Percentiles rank a stretch among this genome's conserved stretches.
phyloP scores from a whole-genome alignment of 2,888 invertebrate species.

The Pardosa pseudoannulata region DNA sequence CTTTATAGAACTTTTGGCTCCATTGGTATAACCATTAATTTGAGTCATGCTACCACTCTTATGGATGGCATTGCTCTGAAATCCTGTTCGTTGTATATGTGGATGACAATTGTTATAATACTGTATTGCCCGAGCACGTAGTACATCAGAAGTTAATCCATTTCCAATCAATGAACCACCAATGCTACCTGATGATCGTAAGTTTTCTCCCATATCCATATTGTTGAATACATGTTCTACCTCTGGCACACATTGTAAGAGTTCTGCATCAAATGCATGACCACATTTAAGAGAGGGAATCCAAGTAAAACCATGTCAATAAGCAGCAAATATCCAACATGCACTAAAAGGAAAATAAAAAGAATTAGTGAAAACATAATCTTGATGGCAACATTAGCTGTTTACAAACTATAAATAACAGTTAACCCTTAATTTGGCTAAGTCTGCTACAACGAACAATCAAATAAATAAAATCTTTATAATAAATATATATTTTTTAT shows the following conservation, averaged over 20 bases:
- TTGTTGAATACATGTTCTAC: conserved; percentile 54
- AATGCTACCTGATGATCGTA: conserved; percentile 59
- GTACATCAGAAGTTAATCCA: conserved; percentile 68
- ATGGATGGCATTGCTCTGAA: conserved; percentile 46
- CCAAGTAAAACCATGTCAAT: conserved; percentile 27
- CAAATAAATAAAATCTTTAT: too few relatives aligned
- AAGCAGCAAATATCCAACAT: not conserved
- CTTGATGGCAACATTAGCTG: not conserved
- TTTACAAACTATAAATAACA: too few relatives aligned
- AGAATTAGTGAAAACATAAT: not conserved
- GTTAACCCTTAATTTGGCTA: too few relatives aligned
- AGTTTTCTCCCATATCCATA: conserved; percentile 58
- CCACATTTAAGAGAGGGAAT: conserved; percentile 20
- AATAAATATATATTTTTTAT: too few relatives aligned
- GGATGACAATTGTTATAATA: conserved; percentile 72
- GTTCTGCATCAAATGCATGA: conserved; percentile 27
- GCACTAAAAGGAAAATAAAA: conserved; percentile 24
- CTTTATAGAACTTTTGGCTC: conserved; percentile 47
- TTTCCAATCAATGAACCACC: conserved; percentile 62
- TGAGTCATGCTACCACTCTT: conserved; percentile 72
- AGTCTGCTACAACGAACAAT: too few relatives aligned
- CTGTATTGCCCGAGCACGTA: conserved; percentile 64
- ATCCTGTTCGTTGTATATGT: conserved; percentile 47
- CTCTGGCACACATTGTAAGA: conserved; percentile 69
- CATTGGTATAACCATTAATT: conserved; percentile 68